Evolutionary conservation across 1,140 invertebrate genomes (phyloP).

Genomic region (Pseudachorutes palmiensis): DNA sequence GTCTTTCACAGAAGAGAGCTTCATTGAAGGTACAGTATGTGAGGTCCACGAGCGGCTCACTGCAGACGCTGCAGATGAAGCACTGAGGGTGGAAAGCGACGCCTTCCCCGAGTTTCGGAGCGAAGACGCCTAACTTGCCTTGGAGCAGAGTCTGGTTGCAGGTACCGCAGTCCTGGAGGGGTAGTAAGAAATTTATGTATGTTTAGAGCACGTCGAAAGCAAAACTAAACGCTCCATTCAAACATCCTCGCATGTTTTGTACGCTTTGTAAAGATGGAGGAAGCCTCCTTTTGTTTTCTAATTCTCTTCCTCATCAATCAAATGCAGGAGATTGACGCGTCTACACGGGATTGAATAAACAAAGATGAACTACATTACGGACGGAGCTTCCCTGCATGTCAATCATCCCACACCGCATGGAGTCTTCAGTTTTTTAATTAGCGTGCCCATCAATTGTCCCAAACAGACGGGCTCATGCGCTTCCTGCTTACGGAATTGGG

Average conservation of each 20-base stretch:
- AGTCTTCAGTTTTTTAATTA: not conserved
- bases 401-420: not conserved
- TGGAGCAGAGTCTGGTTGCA: constrained; percentile 55
- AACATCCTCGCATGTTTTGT: too few species aligned
- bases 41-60: constrained; percentile 80
- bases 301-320: not conserved
- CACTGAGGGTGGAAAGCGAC: constrained; percentile 47
- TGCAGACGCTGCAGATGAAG: constrained; percentile 74
- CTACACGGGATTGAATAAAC: too few species aligned
- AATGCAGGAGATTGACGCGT: not conserved
- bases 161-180: constrained; percentile 52
- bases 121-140: constrained; percentile 59
- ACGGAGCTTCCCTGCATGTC: not conserved
- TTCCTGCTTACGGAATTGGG: constrained; percentile 47
- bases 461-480: constrained; percentile 19
- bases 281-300: not conserved
- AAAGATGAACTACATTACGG: too few species aligned
- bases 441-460: not conserved
- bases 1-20: constrained; percentile 78
- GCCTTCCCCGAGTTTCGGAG: constrained; percentile 55
- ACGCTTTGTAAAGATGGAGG: not conserved
- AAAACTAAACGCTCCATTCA: not conserved
- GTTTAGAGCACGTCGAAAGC: not conserved
- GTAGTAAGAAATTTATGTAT: not conserved
- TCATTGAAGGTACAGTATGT: constrained; percentile 78